Evolutionary conservation across 2,113 vertebrate genomes (phyloP).

Genomic region (Ailuropoda melanoleuca): DNA sequence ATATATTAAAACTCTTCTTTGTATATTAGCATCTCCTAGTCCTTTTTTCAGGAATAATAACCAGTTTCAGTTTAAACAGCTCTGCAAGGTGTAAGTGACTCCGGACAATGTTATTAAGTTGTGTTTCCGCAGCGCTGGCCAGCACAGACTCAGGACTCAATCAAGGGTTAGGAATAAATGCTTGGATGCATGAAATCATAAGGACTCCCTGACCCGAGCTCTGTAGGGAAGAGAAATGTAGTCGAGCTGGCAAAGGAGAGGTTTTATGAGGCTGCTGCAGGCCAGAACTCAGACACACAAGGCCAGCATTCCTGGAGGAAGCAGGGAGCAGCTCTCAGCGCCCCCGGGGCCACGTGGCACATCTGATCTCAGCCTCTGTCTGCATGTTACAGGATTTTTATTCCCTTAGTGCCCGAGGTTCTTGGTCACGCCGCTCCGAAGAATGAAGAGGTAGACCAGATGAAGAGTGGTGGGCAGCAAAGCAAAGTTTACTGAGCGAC

Average conservation of each 20-base stretch:
- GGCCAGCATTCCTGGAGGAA: rapidly evolving
- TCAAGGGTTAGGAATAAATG: too few species aligned
- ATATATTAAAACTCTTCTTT: neutral
- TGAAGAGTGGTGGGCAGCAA: neutral
- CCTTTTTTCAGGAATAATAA: neutral
- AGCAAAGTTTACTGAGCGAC: neutral
- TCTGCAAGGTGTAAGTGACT: too few species aligned
- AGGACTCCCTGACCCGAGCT: neutral
- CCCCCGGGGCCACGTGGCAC: rapidly evolving
- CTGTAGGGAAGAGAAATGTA: neutral
- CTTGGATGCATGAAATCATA: neutral
- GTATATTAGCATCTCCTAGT: neutral
- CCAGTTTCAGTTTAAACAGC: neutral
- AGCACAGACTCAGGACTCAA: neutral
- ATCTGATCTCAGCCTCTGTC: neutral
- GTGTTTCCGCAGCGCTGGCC: too few species aligned
- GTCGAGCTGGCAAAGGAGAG: neutral
- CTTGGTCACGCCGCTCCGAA: neutral
- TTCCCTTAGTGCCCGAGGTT: neutral
- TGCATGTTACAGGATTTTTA: neutral
- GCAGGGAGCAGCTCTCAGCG: neutral
- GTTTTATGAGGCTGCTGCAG: neutral
- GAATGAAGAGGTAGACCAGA: neutral
- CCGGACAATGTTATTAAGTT: too few species aligned
- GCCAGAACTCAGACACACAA: neutral